phyloP scores from a whole-genome alignment of 2,113 vertebrate species.

The Oncorhynchus keta region DNA sequence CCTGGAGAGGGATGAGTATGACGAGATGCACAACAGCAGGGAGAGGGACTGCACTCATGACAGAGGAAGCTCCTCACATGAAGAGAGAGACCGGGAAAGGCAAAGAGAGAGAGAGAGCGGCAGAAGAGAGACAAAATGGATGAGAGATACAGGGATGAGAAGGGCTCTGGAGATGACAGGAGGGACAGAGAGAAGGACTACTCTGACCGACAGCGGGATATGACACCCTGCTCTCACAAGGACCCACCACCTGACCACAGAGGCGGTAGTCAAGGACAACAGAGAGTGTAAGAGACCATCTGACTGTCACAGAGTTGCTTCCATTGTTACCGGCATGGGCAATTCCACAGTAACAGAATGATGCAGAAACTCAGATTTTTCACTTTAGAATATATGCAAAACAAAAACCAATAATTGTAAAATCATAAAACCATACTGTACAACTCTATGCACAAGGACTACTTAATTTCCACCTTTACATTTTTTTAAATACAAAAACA shows the following conservation, averaged over 20 bases:
- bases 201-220: conserved; percentile 38
- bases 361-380: no score
- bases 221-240: conserved; percentile 37
- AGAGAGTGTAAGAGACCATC: conserved; percentile 47
- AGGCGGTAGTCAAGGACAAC: conserved; percentile 31
- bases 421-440: no score
- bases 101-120: conserved; percentile 24
- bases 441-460: no score
- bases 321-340: neutral
- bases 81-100: conserved; percentile 29
- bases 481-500: no score
- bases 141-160: conserved; percentile 6
- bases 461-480: no score
- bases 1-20: conserved; percentile 39
- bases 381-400: no score
- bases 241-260: conserved; percentile 43
- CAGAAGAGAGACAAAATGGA: conserved; percentile 4
- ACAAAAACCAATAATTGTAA: no score
- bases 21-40: conserved; percentile 35
- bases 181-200: conserved; percentile 35
- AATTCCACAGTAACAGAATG: no score
- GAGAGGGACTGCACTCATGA: conserved; percentile 34
- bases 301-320: neutral
- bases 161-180: conserved; percentile 42
- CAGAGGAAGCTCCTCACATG: conserved; percentile 1